phyloP scores from a whole-genome alignment of 2,797 vertebrate species.

The Margarornis squamiger region DNA sequence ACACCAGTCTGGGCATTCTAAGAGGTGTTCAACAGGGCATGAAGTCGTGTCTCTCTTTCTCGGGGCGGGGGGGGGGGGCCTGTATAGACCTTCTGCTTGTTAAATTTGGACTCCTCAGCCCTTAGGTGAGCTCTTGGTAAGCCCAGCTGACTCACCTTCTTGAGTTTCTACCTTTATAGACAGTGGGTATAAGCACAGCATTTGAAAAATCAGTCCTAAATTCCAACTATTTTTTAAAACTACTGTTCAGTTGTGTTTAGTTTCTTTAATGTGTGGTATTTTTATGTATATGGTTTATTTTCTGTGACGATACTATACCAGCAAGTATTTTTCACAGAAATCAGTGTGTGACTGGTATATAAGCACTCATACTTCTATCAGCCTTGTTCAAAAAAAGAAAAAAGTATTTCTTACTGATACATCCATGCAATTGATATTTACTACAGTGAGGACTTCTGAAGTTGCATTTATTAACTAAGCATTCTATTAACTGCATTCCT shows the following conservation, averaged over 20 bases:
- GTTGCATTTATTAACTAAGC: not conserved
- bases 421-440: not conserved
- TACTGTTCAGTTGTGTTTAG: not conserved
- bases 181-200: not conserved
- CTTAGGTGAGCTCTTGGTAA: not conserved
- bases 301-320: not conserved
- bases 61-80: no score
- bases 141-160: not conserved
- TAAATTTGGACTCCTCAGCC: not conserved
- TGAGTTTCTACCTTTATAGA: not conserved
- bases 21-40: not conserved
- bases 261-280: not conserved
- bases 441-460: not conserved
- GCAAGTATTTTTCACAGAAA: not conserved
- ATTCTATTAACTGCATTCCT: not conserved
- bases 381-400: not conserved
- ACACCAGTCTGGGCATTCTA: not conserved
- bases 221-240: not conserved
- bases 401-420: not conserved
- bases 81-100: not conserved
- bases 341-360: not conserved
- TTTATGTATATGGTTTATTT: not conserved
- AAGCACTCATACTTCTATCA: not conserved
- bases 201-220: not conserved
- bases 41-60: not conserved